Evolutionary conservation across 1,140 invertebrate species (phyloP), one percentile per base, ranked within the genome.

Genomic region (Leptinotarsa lineolata): DNA sequence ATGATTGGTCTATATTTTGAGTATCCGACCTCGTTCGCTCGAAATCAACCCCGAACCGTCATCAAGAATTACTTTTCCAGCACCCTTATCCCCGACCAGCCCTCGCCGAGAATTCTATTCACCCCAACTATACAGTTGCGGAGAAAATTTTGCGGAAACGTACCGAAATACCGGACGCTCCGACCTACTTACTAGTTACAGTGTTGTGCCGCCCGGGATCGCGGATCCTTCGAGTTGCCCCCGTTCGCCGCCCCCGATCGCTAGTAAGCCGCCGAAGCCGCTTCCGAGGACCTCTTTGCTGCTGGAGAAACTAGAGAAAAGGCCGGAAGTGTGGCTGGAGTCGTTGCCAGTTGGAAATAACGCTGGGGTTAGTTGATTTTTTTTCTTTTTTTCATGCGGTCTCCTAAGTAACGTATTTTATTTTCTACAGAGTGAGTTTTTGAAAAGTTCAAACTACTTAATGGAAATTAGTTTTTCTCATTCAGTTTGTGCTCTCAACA

Each of bases 111-210:
- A 65, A 22, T 65, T 65, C 22, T 24, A 68, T 44, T n/a, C 61
- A 20, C 22, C 18, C 54, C 48, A 54, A 54, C n/a, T 54, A 54
- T 54, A 54, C 48, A 13, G 48, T 54, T 13, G 59, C 30, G 39
- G 20, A 16, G 18, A 39, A 64, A 39, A 58, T 20, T 63, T 15
- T 12, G 20, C 45, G 59, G 15, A 30, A 70, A 67, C 45, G 45
- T 59, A 66, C 18, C 24, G 48, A 59, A 70, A 60, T 67, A 44
- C 44, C 67, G 60, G 66, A 58, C 45, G 59, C 39, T 20, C 67
- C 39, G 75, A 76, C 44, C 72, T 74, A 72, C 71, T 75, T 64
- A 72, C 76, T 30, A 73, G 66, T 73, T 77, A 77, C 61, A 75
- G 67, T 63, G 63, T 73, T 44, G 58, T 68, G 39, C 67, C 58